Conservation (phyloP, 2,113 vertebrate genomes). For the Ptilonorhynchus violaceus region DNA sequence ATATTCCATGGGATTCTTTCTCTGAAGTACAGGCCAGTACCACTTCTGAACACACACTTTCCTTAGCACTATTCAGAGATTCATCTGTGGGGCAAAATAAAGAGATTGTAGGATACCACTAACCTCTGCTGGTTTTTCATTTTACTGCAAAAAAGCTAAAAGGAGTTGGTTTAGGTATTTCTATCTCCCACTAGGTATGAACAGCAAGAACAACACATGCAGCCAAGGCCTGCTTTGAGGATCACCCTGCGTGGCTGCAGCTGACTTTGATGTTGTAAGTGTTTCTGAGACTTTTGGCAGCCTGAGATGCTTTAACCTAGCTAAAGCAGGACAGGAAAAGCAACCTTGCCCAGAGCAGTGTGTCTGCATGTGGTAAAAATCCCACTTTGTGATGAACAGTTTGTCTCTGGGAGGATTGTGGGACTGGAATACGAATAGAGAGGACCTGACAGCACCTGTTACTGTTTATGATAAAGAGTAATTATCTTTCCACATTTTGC, state of each 20-base stretch:
- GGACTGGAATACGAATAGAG: background rate
- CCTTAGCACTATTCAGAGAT: accelerated
- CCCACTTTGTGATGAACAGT: background rate
- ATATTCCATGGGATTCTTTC: background rate
- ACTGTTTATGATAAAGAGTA: background rate
- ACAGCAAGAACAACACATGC: background rate
- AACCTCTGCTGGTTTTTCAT: background rate
- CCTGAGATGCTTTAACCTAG: background rate
- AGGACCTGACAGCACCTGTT: background rate
- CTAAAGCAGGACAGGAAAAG: background rate
- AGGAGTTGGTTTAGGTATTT: background rate
- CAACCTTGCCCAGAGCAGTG: background rate
- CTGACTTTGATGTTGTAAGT: background rate
- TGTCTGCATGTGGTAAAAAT: background rate
- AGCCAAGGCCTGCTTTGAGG: background rate
- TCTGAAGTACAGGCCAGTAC: background rate
- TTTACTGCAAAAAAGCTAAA: background rate
- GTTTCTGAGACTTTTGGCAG: background rate
- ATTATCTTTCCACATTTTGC: background rate
- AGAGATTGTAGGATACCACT: background rate
- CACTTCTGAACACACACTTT: background rate
- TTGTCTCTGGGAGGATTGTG: background rate
- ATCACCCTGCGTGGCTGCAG: background rate
- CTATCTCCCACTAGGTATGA: background rate
- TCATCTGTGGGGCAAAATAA: background rate